A percentile compares a stretch with the other conserved stretches of the same genome.
Conservation (phyloP, 2,888 invertebrate genomes). For the Anticlea derivata region DNA sequence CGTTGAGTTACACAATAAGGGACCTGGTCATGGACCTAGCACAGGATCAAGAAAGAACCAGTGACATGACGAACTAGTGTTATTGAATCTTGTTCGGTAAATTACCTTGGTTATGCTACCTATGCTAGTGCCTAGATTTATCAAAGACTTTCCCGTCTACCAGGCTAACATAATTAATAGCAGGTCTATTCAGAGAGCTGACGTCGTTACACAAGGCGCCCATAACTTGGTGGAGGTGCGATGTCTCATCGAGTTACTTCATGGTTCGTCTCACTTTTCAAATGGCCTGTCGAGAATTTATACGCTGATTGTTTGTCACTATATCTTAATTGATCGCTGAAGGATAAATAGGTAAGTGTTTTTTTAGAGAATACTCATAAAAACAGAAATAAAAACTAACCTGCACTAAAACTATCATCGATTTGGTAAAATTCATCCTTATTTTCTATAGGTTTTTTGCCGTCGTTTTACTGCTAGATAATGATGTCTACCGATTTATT, state of each 20-base stretch:
- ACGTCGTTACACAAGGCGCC: conserved; percentile 16
- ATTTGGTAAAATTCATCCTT: no score
- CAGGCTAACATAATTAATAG: conserved; percentile 24
- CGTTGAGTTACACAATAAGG: no score
- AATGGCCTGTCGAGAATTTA: not conserved
- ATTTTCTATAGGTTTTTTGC: no score
- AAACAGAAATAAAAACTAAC: no score
- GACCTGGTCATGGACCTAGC: no score
- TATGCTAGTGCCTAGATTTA: not conserved
- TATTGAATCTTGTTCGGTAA: no score
- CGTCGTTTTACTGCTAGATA: no score
- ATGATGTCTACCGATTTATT: no score
- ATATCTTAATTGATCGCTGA: not conserved
- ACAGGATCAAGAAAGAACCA: not conserved
- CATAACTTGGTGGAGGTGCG: conserved; percentile 19
- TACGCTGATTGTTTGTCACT: conserved; percentile 7
- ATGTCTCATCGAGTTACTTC: conserved; percentile 22
- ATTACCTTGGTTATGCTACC: no score
- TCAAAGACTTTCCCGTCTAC: conserved; percentile 9
- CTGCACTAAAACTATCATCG: no score
- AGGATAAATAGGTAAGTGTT: no score
- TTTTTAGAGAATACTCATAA: no score
- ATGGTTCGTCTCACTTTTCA: conserved; percentile 11
- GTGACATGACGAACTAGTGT: not conserved
- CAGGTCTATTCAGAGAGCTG: conserved; percentile 17